These are phyloP conservation scores for Pluvialis apricaria DNA, from an alignment of 2,113 vertebrate genomes.

Conservation along the genomic window DNA sequence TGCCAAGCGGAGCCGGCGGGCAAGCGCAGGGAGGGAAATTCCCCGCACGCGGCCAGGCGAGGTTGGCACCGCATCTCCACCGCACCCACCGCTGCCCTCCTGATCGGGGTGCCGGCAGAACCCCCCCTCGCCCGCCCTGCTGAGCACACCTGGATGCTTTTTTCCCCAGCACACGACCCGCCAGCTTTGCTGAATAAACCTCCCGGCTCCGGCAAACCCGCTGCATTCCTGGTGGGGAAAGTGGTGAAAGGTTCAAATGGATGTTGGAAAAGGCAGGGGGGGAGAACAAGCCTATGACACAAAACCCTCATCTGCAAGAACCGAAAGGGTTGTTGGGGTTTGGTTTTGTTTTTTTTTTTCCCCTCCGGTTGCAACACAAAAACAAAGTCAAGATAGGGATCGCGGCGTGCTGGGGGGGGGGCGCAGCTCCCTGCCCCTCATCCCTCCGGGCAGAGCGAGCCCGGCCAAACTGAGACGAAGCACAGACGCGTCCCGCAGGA, in stretches of 20 bases:
- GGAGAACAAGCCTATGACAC: neutral
- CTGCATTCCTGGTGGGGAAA: neutral
- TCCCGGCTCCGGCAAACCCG: neutral
- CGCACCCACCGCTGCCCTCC: neutral
- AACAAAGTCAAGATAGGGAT: slow-evolving; percentile 25
- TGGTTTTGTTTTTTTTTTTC: accelerated
- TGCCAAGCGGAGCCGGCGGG: neutral
- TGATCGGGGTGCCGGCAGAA: accelerated
- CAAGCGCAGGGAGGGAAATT: slow-evolving; percentile 6
- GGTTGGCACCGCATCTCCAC: neutral
- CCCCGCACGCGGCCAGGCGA: neutral
- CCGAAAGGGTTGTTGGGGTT: neutral
- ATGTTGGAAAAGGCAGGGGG: neutral
- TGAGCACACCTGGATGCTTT: neutral
- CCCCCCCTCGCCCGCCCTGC: neutral
- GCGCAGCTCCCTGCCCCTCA: neutral
- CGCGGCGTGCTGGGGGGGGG: neutral
- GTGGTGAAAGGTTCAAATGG: slow-evolving; percentile 21
- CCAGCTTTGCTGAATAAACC: slow-evolving; percentile 8
- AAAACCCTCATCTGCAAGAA: neutral
- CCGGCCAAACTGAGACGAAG: neutral
- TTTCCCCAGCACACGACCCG: neutral
- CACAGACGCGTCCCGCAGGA: neutral
- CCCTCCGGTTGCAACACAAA: slow-evolving; percentile 44
- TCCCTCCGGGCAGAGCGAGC: neutral